Evolutionary conservation across 2,888 invertebrate genomes (phyloP).

Genomic region (Machimus rusticus): DNA sequence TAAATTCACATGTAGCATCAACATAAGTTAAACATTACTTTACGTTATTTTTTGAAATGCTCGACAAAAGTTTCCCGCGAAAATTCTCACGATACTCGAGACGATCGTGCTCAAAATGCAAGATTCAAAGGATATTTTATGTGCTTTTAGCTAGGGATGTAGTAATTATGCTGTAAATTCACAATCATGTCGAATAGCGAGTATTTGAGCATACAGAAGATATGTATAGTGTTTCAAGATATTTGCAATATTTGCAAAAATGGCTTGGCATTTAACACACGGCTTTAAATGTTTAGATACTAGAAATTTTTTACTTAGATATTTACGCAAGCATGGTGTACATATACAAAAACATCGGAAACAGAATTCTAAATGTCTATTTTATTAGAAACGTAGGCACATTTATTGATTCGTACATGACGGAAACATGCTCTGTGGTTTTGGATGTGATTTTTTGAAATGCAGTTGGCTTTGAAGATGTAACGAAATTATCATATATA

Average conservation of each 20-base stretch:
- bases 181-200: neutral
- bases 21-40: neutral
- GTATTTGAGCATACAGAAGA: neutral
- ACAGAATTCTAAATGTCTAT: constrained; percentile 16
- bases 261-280: neutral
- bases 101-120: neutral
- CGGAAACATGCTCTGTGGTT: constrained; percentile 12
- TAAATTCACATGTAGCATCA: neutral
- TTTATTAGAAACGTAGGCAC: neutral
- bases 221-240: neutral
- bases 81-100: neutral
- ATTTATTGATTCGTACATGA: neutral
- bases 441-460: constrained; percentile 19
- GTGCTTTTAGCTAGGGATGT: neutral
- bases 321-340: neutral
- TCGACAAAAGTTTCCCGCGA: neutral
- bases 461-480: neutral
- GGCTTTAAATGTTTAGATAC: constrained; percentile 18
- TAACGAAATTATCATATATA: neutral
- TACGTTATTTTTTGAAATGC: neutral
- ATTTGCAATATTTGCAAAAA: constrained; percentile 19
- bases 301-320: neutral
- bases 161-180: neutral
- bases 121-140: neutral
- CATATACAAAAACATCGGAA: constrained; percentile 1